These are phyloP conservation scores for Puntigrus tetrazona DNA, from an alignment of 2,113 vertebrate genomes.

Conservation along the genomic window DNA sequence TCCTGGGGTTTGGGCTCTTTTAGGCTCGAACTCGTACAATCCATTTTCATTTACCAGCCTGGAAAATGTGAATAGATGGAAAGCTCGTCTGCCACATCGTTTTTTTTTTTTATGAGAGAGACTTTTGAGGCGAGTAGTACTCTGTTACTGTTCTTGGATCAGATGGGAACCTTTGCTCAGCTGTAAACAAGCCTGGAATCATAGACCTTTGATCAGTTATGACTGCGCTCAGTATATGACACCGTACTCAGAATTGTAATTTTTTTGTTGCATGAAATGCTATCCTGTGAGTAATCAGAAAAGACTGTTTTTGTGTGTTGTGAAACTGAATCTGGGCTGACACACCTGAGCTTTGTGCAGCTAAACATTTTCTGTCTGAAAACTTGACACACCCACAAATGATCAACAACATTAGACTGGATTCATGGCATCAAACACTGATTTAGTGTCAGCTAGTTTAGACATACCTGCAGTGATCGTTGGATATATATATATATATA, in stretches of 20 bases:
- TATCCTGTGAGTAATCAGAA: not conserved
- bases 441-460: not conserved
- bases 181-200: not conserved
- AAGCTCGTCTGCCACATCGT: constrained; percentile 6
- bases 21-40: not conserved
- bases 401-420: not conserved
- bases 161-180: not conserved
- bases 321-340: constrained; percentile 28
- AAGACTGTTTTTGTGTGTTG: not conserved
- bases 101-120: not conserved
- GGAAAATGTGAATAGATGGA: constrained; percentile 47
- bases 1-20: constrained; percentile 19
- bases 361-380: constrained; percentile 35
- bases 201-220: not conserved
- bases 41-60: constrained; percentile 25
- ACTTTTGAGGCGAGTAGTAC: not conserved
- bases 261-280: not conserved
- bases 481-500: no score
- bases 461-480: not conserved
- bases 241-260: not conserved
- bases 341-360: constrained; percentile 33
- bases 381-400: constrained; percentile 37
- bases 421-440: not conserved
- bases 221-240: not conserved
- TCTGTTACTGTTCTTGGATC: not conserved